phyloP scores from a whole-genome alignment of 2,797 vertebrate species.

The Odontamblyopus lacepedii region DNA sequence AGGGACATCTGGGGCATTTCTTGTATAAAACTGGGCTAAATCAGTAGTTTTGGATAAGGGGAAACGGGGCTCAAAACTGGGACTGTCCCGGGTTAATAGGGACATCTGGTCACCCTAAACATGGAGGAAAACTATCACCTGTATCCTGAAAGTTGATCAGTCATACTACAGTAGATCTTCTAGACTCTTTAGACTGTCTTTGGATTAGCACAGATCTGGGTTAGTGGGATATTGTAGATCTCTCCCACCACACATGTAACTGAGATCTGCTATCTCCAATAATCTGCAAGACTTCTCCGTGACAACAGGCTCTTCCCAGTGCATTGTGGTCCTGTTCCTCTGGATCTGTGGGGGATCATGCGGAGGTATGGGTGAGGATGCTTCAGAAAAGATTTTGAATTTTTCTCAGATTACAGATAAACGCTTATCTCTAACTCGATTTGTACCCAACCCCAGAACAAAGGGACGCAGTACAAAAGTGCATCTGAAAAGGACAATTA shows the following conservation, averaged over 20 bases:
- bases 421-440: neutral
- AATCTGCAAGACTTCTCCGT: neutral
- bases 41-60: too few species aligned
- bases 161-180: too few species aligned
- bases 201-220: neutral
- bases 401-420: neutral
- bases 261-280: neutral
- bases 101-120: too few species aligned
- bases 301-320: neutral
- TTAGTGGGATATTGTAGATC: neutral
- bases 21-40: too few species aligned
- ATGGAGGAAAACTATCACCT: too few species aligned
- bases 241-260: neutral
- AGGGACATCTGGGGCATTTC: too few species aligned
- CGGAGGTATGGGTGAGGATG: neutral
- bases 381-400: neutral
- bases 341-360: neutral
- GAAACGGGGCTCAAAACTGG: too few species aligned
- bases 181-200: too few species aligned
- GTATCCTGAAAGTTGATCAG: too few species aligned
- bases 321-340: neutral
- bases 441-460: neutral
- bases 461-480: neutral
- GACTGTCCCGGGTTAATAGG: too few species aligned
- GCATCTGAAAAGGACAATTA: neutral